phyloP scores from a whole-genome alignment of 2,888 invertebrate genomes.

The Agrypnus murinus region DNA sequence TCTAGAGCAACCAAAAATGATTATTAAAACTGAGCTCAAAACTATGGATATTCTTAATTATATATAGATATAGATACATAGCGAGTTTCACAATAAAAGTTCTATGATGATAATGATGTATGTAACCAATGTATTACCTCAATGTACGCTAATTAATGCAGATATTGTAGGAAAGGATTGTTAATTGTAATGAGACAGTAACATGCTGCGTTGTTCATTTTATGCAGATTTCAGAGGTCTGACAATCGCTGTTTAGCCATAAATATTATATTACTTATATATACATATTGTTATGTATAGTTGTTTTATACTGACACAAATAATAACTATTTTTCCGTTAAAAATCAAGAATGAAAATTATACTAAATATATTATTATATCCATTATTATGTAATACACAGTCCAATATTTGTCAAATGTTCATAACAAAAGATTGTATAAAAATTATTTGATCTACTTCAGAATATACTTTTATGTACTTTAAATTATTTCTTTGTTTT shows the following conservation, averaged over 20 bases:
- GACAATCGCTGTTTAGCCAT: constrained; percentile 53
- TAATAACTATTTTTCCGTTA: constrained; percentile 51
- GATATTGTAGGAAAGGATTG: constrained; percentile 51
- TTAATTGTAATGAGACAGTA: constrained; percentile 45
- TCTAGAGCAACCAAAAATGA: constrained; percentile 4
- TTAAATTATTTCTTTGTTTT: constrained; percentile 16
- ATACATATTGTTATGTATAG: constrained; percentile 53
- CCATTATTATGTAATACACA: constrained; percentile 48
- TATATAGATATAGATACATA: no score
- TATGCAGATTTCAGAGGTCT: constrained; percentile 52
- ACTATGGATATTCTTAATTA: no score
- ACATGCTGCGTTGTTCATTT: constrained; percentile 50
- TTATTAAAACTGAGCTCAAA: background rate
- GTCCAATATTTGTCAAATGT: constrained; percentile 51
- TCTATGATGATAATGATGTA: constrained; percentile 39
- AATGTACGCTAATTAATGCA: constrained; percentile 64
- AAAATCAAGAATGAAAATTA: constrained; percentile 43
- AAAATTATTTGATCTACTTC: constrained; percentile 50
- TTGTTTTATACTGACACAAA: constrained; percentile 53
- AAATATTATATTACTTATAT: constrained; percentile 51
- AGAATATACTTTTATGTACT: constrained; percentile 45
- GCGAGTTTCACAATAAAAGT: constrained; percentile 13
- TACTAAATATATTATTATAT: constrained; percentile 44
- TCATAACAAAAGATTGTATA: constrained; percentile 50
- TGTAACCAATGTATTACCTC: constrained; percentile 65